Percentiles rank a stretch among this genome's conserved stretches.
phyloP scores from a whole-genome alignment of 1,140 invertebrate genomes.

The Adelges cooleyi region DNA sequence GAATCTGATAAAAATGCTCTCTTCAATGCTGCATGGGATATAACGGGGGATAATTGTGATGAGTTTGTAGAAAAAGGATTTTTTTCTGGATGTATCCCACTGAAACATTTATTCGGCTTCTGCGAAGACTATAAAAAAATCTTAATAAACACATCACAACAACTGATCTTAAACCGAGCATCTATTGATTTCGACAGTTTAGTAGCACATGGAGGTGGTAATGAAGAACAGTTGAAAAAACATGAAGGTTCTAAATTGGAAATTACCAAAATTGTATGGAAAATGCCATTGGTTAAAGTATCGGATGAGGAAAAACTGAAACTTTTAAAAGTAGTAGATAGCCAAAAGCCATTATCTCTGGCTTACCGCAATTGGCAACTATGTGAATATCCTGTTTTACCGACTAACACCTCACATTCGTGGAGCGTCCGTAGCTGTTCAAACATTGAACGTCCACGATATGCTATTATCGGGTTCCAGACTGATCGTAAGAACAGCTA shows the following conservation, averaged over 20 bases:
- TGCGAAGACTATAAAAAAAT: not conserved
- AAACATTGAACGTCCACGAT: slow-evolving; percentile 23
- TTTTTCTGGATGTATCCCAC: not conserved
- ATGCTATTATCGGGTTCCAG: slow-evolving; percentile 31
- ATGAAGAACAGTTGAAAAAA: no score
- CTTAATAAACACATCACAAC: not conserved
- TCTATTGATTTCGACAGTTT: not conserved
- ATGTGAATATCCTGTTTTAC: not conserved
- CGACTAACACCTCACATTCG: not conserved
- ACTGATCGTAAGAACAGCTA: slow-evolving; percentile 29
- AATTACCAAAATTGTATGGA: not conserved
- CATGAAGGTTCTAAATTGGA: no score
- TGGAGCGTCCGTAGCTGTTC: not conserved
- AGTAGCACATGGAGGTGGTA: not conserved
- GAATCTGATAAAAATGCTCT: no score
- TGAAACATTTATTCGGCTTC: not conserved
- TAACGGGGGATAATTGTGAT: no score
- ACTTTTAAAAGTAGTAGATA: not conserved
- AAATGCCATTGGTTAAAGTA: not conserved
- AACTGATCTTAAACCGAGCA: not conserved
- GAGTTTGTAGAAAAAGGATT: not conserved
- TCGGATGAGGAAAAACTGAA: not conserved
- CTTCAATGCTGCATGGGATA: no score
- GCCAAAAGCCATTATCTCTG: not conserved
- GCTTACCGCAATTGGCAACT: not conserved